These are phyloP conservation scores for Antidorcas marsupialis DNA, from an alignment of 2,113 vertebrate genomes.

Conservation along the genomic window DNA sequence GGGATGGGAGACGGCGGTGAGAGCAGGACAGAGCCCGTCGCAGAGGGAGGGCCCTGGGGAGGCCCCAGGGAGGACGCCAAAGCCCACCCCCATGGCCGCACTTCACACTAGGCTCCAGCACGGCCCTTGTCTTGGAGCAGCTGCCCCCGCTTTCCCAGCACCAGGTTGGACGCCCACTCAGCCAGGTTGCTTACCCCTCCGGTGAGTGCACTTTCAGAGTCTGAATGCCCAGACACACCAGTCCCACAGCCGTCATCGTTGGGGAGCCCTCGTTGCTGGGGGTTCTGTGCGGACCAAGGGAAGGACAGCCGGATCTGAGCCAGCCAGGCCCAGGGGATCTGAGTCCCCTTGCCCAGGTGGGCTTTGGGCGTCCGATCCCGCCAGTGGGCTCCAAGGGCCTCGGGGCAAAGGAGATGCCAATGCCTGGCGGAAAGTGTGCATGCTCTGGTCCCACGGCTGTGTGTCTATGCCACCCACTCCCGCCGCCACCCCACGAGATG, in stretches of 20 bases:
- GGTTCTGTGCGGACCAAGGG: neutral
- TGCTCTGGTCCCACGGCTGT: neutral
- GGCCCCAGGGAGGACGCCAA: neutral
- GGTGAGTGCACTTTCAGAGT: neutral
- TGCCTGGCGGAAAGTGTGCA: too few relatives aligned
- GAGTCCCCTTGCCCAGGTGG: neutral
- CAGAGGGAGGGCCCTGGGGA: neutral
- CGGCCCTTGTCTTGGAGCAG: accelerated
- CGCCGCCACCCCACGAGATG: accelerated
- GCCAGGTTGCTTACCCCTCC: neutral
- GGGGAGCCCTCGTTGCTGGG: neutral
- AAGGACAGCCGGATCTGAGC: neutral
- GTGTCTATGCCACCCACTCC: neutral
- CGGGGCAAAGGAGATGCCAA: neutral
- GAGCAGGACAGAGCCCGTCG: neutral
- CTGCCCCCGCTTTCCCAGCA: accelerated
- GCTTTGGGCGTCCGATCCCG: accelerated
- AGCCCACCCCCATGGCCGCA: accelerated
- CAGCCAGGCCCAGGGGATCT: neutral
- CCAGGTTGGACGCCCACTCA: neutral
- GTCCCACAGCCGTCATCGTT: accelerated
- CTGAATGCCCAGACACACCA: neutral
- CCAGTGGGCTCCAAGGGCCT: neutral
- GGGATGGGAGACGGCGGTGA: accelerated
- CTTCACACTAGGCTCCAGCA: neutral